Evolutionary conservation across 2,113 vertebrate genomes (phyloP), one percentile per base, ranked within the genome.

Genomic region (Alexandromys fortis): DNA sequence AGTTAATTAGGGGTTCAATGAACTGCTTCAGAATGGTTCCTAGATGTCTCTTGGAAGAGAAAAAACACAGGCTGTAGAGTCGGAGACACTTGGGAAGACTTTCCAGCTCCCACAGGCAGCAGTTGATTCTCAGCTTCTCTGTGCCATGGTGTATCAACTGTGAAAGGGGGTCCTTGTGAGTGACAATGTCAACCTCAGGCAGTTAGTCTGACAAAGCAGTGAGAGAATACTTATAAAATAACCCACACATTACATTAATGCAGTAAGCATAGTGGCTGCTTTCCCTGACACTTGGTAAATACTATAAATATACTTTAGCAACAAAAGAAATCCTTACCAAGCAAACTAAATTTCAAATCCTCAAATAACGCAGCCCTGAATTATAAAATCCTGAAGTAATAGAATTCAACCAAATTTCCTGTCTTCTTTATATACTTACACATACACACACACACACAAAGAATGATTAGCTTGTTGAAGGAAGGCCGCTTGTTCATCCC

Each of bases 1-100:
- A 68, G 17, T 79, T 91, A 96, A 97, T 58, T 86, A 86, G 86
- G 70, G 58, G 92, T 83, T 95, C 96, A 94, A 63, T 85, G 93
- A 77, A 85, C 82, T 95, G 70, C 42, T 16, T 7, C 49, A 79
- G 79, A 90, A 70, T 79, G 16, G 24, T 49, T 86, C 82, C 73
- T 94, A 42, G 58, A n/a, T 86, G 11, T 49, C 58, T 79, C 75
- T 87, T 91, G 82, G 72, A 76, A 95, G 61, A 95, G n/a, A 63
- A 73, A 72, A 77, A 58, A 35, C 9, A 61, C n/a, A 67, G 38
- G 2, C 16, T 68, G 8, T 12, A 45, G 19, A 88, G 13, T 93
- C n/a, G 72, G 82, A 91, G 89, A 83, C 77, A 91, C 35, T 30
- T 86, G 55, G 3, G 16, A n/a, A 95, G 33, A 30, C 22, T 93